Evolutionary conservation across 2,797 vertebrate genomes (phyloP).

Genomic region (Antennarius maculatus): DNA sequence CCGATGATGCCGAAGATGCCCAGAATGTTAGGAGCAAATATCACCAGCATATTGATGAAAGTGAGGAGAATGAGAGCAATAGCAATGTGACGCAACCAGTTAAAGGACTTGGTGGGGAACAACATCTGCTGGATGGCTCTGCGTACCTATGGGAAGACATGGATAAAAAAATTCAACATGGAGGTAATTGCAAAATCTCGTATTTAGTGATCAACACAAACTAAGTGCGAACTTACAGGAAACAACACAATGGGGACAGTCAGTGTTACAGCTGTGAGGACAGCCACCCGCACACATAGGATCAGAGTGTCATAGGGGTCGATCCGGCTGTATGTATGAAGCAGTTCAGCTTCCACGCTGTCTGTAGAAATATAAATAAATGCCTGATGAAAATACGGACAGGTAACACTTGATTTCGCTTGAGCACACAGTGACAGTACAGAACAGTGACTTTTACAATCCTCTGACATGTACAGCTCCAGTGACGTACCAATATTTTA

Average conservation of each 20-base stretch:
- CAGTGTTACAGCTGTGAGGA: slow-evolving; percentile 94
- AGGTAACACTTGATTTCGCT: too few species aligned
- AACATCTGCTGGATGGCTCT: slow-evolving; percentile 95
- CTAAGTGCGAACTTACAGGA: slow-evolving; percentile 84
- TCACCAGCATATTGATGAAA: slow-evolving; percentile 93
- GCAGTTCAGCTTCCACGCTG: slow-evolving; percentile 90
- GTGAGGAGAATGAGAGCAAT: slow-evolving; percentile 88
- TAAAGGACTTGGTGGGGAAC: slow-evolving; percentile 91
- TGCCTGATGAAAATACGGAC: too few species aligned
- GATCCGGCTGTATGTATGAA: slow-evolving; percentile 95
- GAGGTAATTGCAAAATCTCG: background rate
- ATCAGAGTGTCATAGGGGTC: slow-evolving; percentile 92
- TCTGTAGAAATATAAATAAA: slow-evolving; percentile 69
- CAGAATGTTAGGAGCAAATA: slow-evolving; percentile 96
- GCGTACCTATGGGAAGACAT: slow-evolving; percentile 84
- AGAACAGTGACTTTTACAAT: background rate
- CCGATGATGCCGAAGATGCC: slow-evolving; percentile 97
- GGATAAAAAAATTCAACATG: background rate
- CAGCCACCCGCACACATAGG: slow-evolving; percentile 94
- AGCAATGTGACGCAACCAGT: slow-evolving; percentile 88
- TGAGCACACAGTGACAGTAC: background rate
- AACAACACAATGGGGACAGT: slow-evolving; percentile 97
- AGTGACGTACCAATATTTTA: background rate
- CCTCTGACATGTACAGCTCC: too few species aligned
- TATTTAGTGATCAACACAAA: background rate